Evolutionary conservation across 2,797 vertebrate genomes (phyloP).

Genomic region (Argentina silus): DNA sequence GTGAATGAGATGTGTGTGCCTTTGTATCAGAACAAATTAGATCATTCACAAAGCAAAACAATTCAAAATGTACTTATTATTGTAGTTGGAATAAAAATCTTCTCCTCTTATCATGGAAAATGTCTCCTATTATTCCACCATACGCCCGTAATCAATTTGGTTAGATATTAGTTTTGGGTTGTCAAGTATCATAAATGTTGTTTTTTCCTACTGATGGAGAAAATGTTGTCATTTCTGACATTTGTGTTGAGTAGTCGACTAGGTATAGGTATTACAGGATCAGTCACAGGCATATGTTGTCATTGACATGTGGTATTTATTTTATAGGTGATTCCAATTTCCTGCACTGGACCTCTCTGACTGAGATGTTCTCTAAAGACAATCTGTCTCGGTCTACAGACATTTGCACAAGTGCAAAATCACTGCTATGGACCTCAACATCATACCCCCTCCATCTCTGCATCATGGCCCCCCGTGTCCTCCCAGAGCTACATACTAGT

Average conservation of each 20-base stretch:
- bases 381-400: not conserved
- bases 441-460: too few species aligned
- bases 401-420: not conserved
- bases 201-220: conserved; percentile 1
- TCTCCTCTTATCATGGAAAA: not conserved
- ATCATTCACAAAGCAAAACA: conserved; percentile 39
- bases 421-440: not conserved
- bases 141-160: not conserved
- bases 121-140: not conserved
- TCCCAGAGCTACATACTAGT: too few species aligned
- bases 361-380: not conserved
- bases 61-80: conserved; percentile 28
- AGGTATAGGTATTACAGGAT: too few species aligned
- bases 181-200: too few species aligned
- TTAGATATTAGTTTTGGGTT: too few species aligned
- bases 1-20: conserved; percentile 19
- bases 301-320: not conserved
- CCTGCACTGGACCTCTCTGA: not conserved
- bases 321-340: not conserved
- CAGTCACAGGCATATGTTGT: too few species aligned
- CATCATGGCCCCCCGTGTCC: too few species aligned
- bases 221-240: not conserved
- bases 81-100: conserved; percentile 58
- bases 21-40: conserved; percentile 30
- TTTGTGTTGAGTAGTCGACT: too few species aligned